Percentiles rank a stretch among this genome's conserved stretches.
Conservation (phyloP, 2,888 invertebrate genomes). For the Scelioninae gen. 1 region DNA sequence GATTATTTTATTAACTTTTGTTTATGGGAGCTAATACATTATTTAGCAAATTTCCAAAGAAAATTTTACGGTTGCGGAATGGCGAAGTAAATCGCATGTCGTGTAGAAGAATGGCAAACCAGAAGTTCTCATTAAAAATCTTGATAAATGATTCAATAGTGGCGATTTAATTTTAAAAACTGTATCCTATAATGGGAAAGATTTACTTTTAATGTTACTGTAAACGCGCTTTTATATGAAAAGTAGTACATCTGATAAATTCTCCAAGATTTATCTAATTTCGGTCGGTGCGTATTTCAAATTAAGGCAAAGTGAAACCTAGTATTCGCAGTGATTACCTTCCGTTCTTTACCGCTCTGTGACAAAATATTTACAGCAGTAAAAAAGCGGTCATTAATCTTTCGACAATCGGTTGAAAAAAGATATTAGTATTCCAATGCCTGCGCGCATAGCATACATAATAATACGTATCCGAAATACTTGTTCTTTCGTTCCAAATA, state of each 20-base stretch:
- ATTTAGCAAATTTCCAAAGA: neutral
- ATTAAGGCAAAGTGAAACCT: slow-evolving; percentile 27
- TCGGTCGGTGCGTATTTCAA: slow-evolving; percentile 11
- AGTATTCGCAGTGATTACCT: neutral
- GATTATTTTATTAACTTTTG: slow-evolving; percentile 11
- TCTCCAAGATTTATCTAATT: slow-evolving; percentile 18
- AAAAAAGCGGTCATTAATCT: slow-evolving; percentile 21
- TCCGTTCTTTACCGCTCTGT: neutral
- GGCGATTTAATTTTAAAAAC: neutral
- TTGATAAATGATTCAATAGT: slow-evolving; percentile 7
- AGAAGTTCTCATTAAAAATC: neutral
- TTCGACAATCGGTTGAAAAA: slow-evolving; percentile 21
- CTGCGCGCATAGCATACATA: slow-evolving; percentile 3
- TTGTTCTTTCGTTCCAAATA: slow-evolving; percentile 38
- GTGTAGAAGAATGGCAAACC: neutral
- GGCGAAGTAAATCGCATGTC: neutral
- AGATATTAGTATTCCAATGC: slow-evolving; percentile 9
- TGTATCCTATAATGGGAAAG: slow-evolving; percentile 2
- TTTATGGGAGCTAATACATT: slow-evolving; percentile 5
- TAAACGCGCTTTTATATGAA: slow-evolving; percentile 11
- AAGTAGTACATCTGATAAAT: slow-evolving; percentile 39
- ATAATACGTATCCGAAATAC: slow-evolving; percentile 14
- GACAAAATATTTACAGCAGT: slow-evolving; percentile 30
- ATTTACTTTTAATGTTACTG: slow-evolving; percentile 18
- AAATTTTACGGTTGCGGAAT: neutral